Evolutionary conservation across 1,140 invertebrate genomes (phyloP).

Genomic region (Sycophila sp.): DNA sequence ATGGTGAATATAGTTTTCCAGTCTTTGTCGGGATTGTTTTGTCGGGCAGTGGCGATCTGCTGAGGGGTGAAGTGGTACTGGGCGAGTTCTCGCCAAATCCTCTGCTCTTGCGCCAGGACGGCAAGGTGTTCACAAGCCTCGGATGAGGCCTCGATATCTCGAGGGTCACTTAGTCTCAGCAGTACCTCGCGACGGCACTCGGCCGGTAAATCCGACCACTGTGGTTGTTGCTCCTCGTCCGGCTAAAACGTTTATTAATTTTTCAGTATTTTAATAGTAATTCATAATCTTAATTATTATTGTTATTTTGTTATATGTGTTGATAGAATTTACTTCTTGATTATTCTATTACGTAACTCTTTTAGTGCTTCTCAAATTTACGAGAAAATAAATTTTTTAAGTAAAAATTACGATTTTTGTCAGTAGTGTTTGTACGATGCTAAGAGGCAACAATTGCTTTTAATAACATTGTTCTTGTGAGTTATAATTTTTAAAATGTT

Average conservation of each 20-base stretch:
- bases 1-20: conserved; percentile 64
- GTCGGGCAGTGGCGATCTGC: conserved; percentile 74
- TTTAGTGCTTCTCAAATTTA: no score
- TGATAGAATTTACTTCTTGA: no score
- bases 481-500: no score
- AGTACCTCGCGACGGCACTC: conserved; percentile 94
- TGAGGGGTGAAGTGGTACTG: conserved; percentile 90
- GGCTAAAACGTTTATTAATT: conserved; percentile 72
- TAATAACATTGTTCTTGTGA: no score
- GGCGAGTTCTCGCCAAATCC: conserved; percentile 91
- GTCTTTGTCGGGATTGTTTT: conserved; percentile 72
- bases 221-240: conserved; percentile 82
- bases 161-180: conserved; percentile 88
- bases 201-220: conserved; percentile 89
- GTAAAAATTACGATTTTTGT: no score
- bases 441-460: no score
- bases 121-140: conserved; percentile 77
- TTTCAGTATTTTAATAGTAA: not conserved
- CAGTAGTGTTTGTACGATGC: no score
- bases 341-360: no score
- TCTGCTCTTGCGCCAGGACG: conserved; percentile 84
- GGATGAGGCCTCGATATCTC: conserved; percentile 81
- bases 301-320: no score
- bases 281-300: no score
- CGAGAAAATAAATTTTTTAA: no score